These are phyloP conservation scores for Agriopis leucophaearia DNA, from an alignment of 2,888 invertebrate species.

Conservation along the genomic window DNA sequence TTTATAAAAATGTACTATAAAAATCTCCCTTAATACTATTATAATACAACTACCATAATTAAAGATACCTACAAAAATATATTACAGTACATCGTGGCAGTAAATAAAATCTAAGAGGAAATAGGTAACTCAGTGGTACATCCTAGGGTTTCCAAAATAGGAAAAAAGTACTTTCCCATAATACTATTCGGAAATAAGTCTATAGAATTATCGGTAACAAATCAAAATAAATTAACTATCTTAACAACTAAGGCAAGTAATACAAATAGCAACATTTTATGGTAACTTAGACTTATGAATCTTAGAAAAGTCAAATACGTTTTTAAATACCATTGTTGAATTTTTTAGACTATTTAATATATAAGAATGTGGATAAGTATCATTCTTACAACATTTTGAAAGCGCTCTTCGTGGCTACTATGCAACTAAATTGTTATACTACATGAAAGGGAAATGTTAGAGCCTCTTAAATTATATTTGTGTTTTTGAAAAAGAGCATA, in stretches of 20 bases:
- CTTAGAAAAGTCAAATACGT: background rate
- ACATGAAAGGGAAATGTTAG: background rate
- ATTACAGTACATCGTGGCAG: constrained; percentile 73
- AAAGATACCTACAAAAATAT: constrained; percentile 65
- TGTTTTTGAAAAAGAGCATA: constrained; percentile 1
- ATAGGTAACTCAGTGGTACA: constrained; percentile 69
- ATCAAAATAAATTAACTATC: constrained; percentile 51
- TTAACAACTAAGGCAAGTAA: constrained; percentile 42
- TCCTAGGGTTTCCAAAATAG: constrained; percentile 50
- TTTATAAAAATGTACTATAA: constrained; percentile 72
- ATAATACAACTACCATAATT: constrained; percentile 58
- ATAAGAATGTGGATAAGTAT: too few species aligned
- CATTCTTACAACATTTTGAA: background rate
- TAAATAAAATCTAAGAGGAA: constrained; percentile 43
- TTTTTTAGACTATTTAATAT: background rate
- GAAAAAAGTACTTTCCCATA: constrained; percentile 43
- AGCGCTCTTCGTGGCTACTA: background rate
- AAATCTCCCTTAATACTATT: constrained; percentile 63
- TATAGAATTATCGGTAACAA: constrained; percentile 55
- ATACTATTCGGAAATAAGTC: constrained; percentile 42
- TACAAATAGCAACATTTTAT: constrained; percentile 33
- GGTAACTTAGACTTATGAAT: constrained; percentile 24
- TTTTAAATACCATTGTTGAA: background rate
- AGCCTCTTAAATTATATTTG: background rate
- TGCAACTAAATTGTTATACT: background rate